phyloP scores from a whole-genome alignment of 2,888 invertebrate species.

The Chalcosyrphus nemorum region DNA sequence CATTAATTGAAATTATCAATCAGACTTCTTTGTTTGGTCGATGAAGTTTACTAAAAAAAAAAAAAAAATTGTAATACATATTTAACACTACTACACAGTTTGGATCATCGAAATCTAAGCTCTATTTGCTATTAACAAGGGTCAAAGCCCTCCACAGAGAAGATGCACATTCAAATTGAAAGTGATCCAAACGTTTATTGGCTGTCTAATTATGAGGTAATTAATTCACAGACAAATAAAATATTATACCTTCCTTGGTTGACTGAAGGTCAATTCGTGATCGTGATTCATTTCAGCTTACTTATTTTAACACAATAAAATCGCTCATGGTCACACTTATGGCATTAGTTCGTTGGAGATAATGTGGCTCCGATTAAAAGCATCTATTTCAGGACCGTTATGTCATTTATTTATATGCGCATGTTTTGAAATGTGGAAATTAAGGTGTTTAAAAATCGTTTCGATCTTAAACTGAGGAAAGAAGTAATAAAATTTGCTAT shows the following conservation, averaged over 20 bases:
- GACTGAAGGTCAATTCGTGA: background rate
- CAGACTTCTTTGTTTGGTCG: conserved; percentile 2
- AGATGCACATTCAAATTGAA: background rate
- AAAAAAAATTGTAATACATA: no score
- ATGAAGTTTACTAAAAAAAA: no score
- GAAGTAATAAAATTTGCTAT: no score
- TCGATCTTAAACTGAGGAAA: no score
- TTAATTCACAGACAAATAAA: background rate
- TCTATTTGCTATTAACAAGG: background rate
- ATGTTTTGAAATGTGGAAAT: background rate
- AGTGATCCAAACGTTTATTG: background rate
- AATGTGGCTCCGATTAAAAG: background rate
- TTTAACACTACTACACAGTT: no score
- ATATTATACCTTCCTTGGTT: background rate
- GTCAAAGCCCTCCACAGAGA: background rate
- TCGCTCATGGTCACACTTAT: conserved; percentile 1
- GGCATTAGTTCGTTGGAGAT: background rate
- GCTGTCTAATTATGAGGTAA: background rate
- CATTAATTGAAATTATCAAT: conserved; percentile 17
- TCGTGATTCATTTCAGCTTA: background rate
- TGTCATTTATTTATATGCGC: background rate
- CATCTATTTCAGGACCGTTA: background rate
- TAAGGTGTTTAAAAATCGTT: background rate
- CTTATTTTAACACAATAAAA: background rate
- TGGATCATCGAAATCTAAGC: no score